phyloP scores from a whole-genome alignment of 1,140 invertebrate genomes.

The Rhyacophila brunnea region DNA sequence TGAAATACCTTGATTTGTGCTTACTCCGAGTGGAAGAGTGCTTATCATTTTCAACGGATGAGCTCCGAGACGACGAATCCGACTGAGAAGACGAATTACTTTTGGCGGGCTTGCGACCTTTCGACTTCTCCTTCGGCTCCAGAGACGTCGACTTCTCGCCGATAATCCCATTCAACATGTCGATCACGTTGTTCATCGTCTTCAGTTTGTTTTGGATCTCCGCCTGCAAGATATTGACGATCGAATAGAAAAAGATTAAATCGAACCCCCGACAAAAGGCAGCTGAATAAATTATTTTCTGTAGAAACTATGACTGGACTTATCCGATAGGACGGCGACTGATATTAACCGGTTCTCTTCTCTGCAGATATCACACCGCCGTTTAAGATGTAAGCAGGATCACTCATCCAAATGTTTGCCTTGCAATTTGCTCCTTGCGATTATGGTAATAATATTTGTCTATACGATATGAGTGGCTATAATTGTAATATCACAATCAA shows the following conservation, averaged over 20 bases:
- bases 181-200: conserved; percentile 79
- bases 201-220: conserved; percentile 82
- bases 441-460: too few relatives aligned
- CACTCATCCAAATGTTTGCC: too few relatives aligned
- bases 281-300: too few relatives aligned
- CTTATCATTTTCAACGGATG: conserved; percentile 35
- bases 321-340: too few relatives aligned
- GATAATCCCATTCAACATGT: conserved; percentile 79
- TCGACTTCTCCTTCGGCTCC: conserved; percentile 38
- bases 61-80: conserved; percentile 15
- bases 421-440: too few relatives aligned
- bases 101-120: conserved; percentile 17
- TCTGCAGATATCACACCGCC: too few relatives aligned
- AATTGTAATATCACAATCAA: too few relatives aligned
- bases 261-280: too few relatives aligned
- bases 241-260: conserved; percentile 21
- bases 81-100: conserved; percentile 27
- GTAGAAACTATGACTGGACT: too few relatives aligned
- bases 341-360: too few relatives aligned
- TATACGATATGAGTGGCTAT: too few relatives aligned
- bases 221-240: conserved; percentile 57
- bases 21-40: conserved; percentile 32
- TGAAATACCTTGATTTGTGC: conserved; percentile 46
- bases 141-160: conserved; percentile 57
- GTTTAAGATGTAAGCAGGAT: too few relatives aligned